A percentile compares a stretch with the other conserved stretches of the same genome.
These are phyloP conservation scores for Lampris incognitus DNA, from an alignment of 2,113 vertebrate species.

Conservation along the genomic window DNA sequence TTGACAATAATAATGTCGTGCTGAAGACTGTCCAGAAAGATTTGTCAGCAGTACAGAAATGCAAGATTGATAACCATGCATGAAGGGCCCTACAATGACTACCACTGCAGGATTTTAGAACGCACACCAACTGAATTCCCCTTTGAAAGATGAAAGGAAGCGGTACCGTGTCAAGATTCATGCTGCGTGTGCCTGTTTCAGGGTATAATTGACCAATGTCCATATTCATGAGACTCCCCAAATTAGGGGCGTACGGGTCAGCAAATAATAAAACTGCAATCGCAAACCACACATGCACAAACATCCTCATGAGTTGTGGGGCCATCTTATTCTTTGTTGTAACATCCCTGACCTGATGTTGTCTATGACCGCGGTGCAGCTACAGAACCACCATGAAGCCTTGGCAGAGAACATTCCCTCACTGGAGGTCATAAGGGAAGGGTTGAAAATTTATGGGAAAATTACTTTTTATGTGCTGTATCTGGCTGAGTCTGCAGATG, in stretches of 20 bases:
- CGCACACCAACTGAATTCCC: slow-evolving; percentile 23
- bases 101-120: neutral
- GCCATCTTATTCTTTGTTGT: neutral
- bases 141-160: slow-evolving; percentile 9
- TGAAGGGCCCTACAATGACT: neutral
- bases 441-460: slow-evolving; percentile 27
- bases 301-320: neutral
- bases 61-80: neutral
- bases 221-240: slow-evolving; percentile 11
- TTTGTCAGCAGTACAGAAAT: neutral
- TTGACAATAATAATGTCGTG: neutral
- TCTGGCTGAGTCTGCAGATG: slow-evolving; percentile 1
- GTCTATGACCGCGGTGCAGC: neutral
- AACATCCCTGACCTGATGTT: neutral
- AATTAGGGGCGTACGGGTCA: neutral
- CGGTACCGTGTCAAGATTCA: slow-evolving; percentile 25
- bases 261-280: slow-evolving; percentile 1
- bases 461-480: slow-evolving; percentile 25
- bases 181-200: slow-evolving; percentile 10
- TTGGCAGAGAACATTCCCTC: slow-evolving; percentile 6
- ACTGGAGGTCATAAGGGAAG: slow-evolving; percentile 1
- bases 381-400: neutral
- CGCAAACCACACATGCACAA: neutral
- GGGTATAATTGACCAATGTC: slow-evolving; percentile 6
- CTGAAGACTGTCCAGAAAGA: neutral